These are phyloP conservation scores for Ectemnius continuus DNA, from an alignment of 2,888 invertebrate genomes.

Conservation along the genomic window DNA sequence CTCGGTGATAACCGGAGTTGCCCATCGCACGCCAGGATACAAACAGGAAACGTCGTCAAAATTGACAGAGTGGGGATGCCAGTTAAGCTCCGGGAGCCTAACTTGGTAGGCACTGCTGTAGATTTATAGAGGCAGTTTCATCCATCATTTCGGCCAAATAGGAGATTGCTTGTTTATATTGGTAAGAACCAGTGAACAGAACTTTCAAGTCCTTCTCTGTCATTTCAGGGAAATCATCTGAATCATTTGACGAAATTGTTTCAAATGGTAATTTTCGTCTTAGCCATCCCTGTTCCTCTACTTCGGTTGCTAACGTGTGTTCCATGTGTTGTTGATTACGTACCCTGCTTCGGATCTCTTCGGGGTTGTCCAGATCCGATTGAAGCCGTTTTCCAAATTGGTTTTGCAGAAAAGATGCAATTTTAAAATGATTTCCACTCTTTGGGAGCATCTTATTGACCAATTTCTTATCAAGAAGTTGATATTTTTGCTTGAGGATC, in stretches of 20 bases:
- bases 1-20: no score
- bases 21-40: no score
- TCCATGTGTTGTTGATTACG: no score
- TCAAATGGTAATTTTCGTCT: constrained; percentile 32
- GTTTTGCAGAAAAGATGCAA: constrained; percentile 41
- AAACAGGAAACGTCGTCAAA: no score
- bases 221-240: constrained; percentile 49
- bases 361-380: constrained; percentile 32
- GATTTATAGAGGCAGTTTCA: constrained; percentile 36
- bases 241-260: constrained; percentile 24
- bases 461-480: no score
- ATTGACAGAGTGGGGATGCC: no score
- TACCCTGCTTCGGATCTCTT: constrained; percentile 29
- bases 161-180: constrained; percentile 48
- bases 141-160: constrained; percentile 54
- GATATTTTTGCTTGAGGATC: constrained; percentile 25
- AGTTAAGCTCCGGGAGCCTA: no score
- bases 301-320: no score
- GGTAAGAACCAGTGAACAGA: constrained; percentile 51
- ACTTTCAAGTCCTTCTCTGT: constrained; percentile 44
- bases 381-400: constrained; percentile 45
- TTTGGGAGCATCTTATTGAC: constrained; percentile 24
- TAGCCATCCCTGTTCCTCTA: constrained; percentile 20
- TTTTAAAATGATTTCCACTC: constrained; percentile 24
- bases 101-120: no score